Conservation (phyloP, 2,888 invertebrate species). For the Meganola albula region DNA sequence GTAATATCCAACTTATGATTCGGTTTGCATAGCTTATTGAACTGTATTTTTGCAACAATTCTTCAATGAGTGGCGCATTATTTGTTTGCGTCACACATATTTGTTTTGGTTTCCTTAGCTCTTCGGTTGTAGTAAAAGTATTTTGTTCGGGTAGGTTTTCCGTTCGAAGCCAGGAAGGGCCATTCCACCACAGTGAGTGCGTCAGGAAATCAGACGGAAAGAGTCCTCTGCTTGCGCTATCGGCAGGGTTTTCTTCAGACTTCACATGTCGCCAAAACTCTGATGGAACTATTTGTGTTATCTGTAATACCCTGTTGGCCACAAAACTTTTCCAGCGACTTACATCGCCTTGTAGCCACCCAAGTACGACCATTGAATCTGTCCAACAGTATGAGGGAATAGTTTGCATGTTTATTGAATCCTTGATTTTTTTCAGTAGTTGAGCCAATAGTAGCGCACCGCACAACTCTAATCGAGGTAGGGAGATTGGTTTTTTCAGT, state of each 20-base stretch:
- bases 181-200: slow-evolving; percentile 6
- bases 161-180: slow-evolving; percentile 2
- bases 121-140: no score
- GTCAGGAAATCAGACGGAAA: slow-evolving; percentile 1
- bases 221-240: slow-evolving; percentile 6
- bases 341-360: slow-evolving; percentile 6
- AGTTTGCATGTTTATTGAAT: background rate
- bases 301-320: slow-evolving; percentile 6
- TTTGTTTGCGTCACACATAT: no score
- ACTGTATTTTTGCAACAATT: no score
- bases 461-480: slow-evolving; percentile 4
- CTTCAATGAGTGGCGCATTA: no score
- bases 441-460: slow-evolving; percentile 2
- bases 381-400: slow-evolving; percentile 3
- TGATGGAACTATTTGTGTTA: slow-evolving; percentile 4
- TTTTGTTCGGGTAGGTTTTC: no score
- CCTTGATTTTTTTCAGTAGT: slow-evolving; percentile 3
- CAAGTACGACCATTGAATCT: slow-evolving; percentile 6
- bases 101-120: no score
- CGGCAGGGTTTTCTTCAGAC: slow-evolving; percentile 5
- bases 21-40: no score
- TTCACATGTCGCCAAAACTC: slow-evolving; percentile 3
- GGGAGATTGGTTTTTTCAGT: slow-evolving; percentile 2
- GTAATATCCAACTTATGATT: no score
- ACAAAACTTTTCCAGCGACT: slow-evolving; percentile 6